Base-by-base conservation (phyloP, 1,140 invertebrate genomes). In the Ceratina japonica region DNA sequence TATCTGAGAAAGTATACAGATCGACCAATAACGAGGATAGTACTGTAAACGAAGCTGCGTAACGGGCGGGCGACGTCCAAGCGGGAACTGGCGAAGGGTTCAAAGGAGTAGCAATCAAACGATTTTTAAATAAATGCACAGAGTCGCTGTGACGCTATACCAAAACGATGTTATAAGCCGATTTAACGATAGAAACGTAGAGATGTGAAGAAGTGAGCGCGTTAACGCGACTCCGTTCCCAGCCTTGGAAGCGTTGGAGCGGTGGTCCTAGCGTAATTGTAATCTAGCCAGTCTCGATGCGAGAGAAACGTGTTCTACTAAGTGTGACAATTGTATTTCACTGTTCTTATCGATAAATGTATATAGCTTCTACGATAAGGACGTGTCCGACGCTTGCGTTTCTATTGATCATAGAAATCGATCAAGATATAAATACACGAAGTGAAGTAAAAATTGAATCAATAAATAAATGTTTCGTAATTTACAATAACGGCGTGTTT, bases 81-180 rank as follows among this genome's bases (percentile, higher is more conserved):
- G 37, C 10, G 54, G 56, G 66, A 77, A 71, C 63, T 64, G 62
- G 37, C 37, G 74, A 74, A 69, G 24, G 51, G 82, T 75, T 77
- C 54, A 61, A 56, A 80, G 61, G 83, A 90, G 90, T 90, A 91
- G 86, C 85, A 91, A 90, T 90, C 88, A 90, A 91, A 90, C 75
- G 86, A 89, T 88, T 89, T 7, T 44, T 44, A 44, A 44, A 56
- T n/a, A 71, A 83, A 90, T 86, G 86, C 88, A 91, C 89, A 91
- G 90, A 91, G 84, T 89, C 87, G 91, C 91, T 92, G 91, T 92
- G 91, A 92, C 88, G 88, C 91, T 91, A 92, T 92, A 92, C 91
- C 91, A 92, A 92, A 92, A 90, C 89, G 88, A 91, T 89, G 88
- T 86, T 90, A 88, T 80, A 87, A 82, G 83, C 62, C 52, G 71